Evolutionary conservation across 2,888 invertebrate genomes (phyloP), one percentile per base, ranked within the genome.

Genomic region (Meloe dianella): DNA sequence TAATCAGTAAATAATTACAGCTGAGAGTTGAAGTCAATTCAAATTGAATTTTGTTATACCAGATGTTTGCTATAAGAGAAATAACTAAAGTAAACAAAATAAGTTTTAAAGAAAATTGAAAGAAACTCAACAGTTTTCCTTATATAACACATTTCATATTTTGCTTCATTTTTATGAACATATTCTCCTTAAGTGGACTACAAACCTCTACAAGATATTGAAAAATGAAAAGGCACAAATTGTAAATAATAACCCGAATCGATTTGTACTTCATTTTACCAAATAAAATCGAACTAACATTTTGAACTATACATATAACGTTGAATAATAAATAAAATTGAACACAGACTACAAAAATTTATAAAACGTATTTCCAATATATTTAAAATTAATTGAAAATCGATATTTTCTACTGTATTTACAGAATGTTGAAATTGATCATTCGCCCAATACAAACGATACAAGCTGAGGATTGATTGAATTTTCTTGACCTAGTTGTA

Each of bases 371-470:
- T 51, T 22, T 22, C 12, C 20, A 51, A 51, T 51, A 22, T 51
- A 51, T 51, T 51, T 51, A 20, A 10, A 51, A 51, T 51, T 51
- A 51, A 51, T 20, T 51, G 47, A 51, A 51, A 51, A 51, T 51
- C 47, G 22, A 51, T 51, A 51, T 51, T 22, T 51, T 22, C 47
- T 10, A 51, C 22, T 51, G 47, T 51, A 51, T n/a, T 9, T 22
- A 10, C 10, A 51, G 47, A 51, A 51, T 51, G 22, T 51, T 51
- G 10, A 51, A 51, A 51, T 4, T 22, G 10, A 51, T 20, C 47
- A 20, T n/a, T 41, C 41, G 5, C n/a, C n/a, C 41, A 17, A 41
- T 17, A 41, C 17, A 17, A 41, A 41, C 41, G 41, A 41, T 41
- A 41, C n/a, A 41, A 41, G 41, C 17, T 41, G 6, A n/a, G n/a